A percentile compares a stretch with the other conserved stretches of the same genome.
Evolutionary conservation across 2,888 invertebrate species (phyloP).

Genomic region (Lasioglossum figueresi): DNA sequence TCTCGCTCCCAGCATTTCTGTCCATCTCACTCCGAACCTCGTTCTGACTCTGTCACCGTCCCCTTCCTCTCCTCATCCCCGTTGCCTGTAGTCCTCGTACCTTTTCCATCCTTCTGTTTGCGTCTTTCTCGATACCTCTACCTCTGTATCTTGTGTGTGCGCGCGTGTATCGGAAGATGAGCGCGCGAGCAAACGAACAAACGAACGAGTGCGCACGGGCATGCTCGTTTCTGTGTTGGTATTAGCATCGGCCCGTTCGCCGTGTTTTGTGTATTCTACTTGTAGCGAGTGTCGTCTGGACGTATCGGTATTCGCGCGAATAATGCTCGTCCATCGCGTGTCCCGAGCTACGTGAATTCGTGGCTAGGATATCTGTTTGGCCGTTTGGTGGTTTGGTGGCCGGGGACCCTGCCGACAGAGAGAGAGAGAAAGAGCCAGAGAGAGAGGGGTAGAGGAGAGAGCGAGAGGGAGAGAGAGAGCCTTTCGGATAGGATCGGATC

Average conservation of each 20-base stretch:
- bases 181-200: conserved; percentile 59
- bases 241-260: conserved; percentile 46
- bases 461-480: not conserved
- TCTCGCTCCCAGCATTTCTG: not conserved
- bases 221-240: conserved; percentile 51
- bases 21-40: not conserved
- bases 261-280: conserved; percentile 51
- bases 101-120: conserved; percentile 41
- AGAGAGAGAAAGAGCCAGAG: not conserved
- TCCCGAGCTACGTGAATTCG: conserved; percentile 29
- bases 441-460: not conserved
- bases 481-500: conserved; percentile 38
- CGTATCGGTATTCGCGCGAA: conserved; percentile 34
- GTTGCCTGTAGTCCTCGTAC: conserved; percentile 23
- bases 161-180: conserved; percentile 45
- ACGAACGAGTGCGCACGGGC: conserved; percentile 63
- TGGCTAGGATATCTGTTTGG: conserved; percentile 35
- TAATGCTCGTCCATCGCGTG: conserved; percentile 41
- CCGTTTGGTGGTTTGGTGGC: conserved; percentile 21
- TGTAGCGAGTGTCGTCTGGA: conserved; percentile 39
- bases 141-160: conserved; percentile 22
- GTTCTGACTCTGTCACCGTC: not conserved
- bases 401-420: conserved; percentile 7
- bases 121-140: conserved; percentile 49
- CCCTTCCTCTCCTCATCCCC: not conserved